A percentile compares a stretch with the other conserved stretches of the same genome.
These are phyloP conservation scores for Hippocampus kuda DNA, from an alignment of 2,797 vertebrate genomes.

Conservation along the genomic window DNA sequence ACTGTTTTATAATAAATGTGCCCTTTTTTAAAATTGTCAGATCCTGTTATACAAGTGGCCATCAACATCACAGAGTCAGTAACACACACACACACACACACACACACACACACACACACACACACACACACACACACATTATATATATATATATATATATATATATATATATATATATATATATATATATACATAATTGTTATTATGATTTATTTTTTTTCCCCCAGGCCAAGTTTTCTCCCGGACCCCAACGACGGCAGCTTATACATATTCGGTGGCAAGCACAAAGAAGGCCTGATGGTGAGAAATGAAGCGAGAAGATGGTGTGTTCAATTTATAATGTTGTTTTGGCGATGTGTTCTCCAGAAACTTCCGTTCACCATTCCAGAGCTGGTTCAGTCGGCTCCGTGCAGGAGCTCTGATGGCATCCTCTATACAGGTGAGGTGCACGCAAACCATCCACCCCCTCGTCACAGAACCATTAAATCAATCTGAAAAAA, in stretches of 20 bases:
- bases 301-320: slow-evolving; percentile 54
- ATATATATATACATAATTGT: neutral
- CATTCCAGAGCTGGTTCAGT: slow-evolving; percentile 92
- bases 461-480: too few species aligned
- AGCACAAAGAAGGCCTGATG: slow-evolving; percentile 89
- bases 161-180: too few species aligned
- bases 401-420: slow-evolving; percentile 92
- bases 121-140: too few species aligned
- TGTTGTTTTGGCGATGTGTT: slow-evolving; percentile 11
- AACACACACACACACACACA: slow-evolving; percentile 6
- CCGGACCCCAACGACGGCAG: slow-evolving; percentile 94
- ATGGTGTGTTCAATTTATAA: slow-evolving; percentile 6
- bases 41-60: slow-evolving; percentile 88
- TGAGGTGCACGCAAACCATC: slow-evolving; percentile 34
- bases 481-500: too few species aligned
- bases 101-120: neutral
- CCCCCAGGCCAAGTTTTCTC: slow-evolving; percentile 82
- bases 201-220: neutral
- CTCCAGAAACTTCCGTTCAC: slow-evolving; percentile 87
- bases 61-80: slow-evolving; percentile 86
- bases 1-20: neutral
- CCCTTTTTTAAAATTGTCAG: slow-evolving; percentile 52
- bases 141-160: neutral
- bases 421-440: slow-evolving; percentile 93
- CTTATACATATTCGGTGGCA: slow-evolving; percentile 84